These are phyloP conservation scores for Clitarchus hookeri DNA, from an alignment of 2,888 invertebrate species.

Conservation along the genomic window DNA sequence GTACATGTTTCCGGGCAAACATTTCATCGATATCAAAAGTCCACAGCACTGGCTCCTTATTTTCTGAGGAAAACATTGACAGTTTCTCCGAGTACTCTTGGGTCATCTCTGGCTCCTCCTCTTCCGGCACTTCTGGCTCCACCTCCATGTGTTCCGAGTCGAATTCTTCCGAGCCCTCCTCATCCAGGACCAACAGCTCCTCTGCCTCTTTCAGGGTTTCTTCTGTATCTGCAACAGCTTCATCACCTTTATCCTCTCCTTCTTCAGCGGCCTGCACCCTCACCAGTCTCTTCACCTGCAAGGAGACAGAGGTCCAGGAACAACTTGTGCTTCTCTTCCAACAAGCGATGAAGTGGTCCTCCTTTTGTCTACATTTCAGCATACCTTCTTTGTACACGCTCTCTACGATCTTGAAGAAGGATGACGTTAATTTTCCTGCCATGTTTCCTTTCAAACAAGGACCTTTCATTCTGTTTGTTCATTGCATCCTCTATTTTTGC, in stretches of 20 bases:
- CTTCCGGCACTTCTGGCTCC: background rate
- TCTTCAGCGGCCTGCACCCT: slow-evolving; percentile 35
- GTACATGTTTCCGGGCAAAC: slow-evolving; percentile 69
- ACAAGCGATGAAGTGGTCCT: too few relatives aligned
- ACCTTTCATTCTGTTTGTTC: slow-evolving; percentile 73
- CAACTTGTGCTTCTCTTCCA: too few relatives aligned
- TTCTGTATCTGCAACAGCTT: slow-evolving; percentile 51
- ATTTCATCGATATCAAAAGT: slow-evolving; percentile 73
- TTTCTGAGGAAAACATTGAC: slow-evolving; percentile 58
- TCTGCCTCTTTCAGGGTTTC: slow-evolving; percentile 52
- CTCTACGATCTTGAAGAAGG: slow-evolving; percentile 60
- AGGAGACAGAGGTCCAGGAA: slow-evolving; percentile 55
- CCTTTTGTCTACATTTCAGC: too few relatives aligned
- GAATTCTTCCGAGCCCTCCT: background rate
- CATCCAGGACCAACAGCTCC: slow-evolving; percentile 51
- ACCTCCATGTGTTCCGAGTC: background rate
- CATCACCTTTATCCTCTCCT: slow-evolving; percentile 36
- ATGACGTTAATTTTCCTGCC: slow-evolving; percentile 63
- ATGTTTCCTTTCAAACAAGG: slow-evolving; percentile 77
- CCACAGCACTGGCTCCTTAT: slow-evolving; percentile 69
- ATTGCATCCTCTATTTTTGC: slow-evolving; percentile 59
- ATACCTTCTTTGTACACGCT: slow-evolving; percentile 53
- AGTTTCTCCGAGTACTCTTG: slow-evolving; percentile 57
- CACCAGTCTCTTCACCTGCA: slow-evolving; percentile 40
- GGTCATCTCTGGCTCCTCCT: background rate